Evolutionary conservation across 2,113 vertebrate species (phyloP).

Genomic region (Corythaeola cristata): DNA sequence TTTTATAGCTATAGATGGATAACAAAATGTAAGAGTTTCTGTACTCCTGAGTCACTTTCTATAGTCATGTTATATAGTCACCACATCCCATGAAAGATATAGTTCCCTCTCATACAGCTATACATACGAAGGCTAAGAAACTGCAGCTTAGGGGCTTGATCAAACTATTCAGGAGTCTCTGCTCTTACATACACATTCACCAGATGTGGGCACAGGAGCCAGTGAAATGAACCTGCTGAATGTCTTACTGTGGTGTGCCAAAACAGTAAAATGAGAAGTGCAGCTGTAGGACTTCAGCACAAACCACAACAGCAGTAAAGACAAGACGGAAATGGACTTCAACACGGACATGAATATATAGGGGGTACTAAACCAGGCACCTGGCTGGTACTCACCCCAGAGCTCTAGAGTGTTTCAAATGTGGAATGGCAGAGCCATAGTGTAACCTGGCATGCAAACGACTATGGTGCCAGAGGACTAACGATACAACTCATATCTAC

Average conservation of each 20-base stretch:
- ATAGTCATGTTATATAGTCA: neutral
- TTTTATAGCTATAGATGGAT: neutral
- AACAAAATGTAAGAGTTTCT: neutral
- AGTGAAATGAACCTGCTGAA: neutral
- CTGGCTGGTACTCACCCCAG: neutral
- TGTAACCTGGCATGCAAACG: neutral
- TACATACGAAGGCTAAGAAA: neutral
- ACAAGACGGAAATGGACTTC: neutral
- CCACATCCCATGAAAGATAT: neutral
- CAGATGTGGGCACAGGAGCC: neutral
- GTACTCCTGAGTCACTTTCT: neutral
- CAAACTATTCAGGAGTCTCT: neutral
- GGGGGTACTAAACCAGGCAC: neutral
- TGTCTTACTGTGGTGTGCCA: neutral
- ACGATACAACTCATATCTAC: neutral
- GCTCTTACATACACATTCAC: neutral
- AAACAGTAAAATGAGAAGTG: neutral
- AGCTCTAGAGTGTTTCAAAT: neutral
- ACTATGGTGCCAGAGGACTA: neutral
- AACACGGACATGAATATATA: neutral
- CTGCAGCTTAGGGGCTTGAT: neutral
- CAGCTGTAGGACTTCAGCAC: neutral
- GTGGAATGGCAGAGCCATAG: neutral
- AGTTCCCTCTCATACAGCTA: neutral
- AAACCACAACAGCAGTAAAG: neutral